Conservation (phyloP, 2,797 vertebrate genomes). For the Meriones psammophilus region DNA sequence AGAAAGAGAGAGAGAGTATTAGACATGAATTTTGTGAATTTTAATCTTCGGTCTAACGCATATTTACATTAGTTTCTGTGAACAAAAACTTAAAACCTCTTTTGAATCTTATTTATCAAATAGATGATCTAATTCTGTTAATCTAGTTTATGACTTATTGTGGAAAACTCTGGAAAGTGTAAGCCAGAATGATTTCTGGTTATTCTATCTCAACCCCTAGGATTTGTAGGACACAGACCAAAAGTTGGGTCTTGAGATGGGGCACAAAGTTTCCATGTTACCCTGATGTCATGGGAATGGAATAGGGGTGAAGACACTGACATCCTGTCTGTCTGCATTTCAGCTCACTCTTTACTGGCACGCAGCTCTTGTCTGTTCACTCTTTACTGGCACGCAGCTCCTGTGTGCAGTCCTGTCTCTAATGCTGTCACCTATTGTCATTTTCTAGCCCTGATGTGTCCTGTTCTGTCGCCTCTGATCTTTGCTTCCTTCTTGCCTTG, state of each 20-base stretch:
- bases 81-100: background rate
- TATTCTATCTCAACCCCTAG: background rate
- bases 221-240: background rate
- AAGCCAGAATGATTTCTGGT: rapidly evolving
- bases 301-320: rapidly evolving
- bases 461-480: rapidly evolving
- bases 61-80: background rate
- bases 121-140: background rate
- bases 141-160: background rate
- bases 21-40: background rate
- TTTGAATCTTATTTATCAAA: background rate
- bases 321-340: rapidly evolving
- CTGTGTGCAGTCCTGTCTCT: background rate
- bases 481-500: rapidly evolving
- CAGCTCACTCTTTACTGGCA: background rate
- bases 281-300: background rate
- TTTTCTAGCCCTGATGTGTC: too few relatives aligned
- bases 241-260: background rate
- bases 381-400: too few relatives aligned
- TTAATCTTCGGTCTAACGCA: background rate
- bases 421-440: rapidly evolving
- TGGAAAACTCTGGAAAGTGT: background rate
- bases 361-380: background rate
- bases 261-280: background rate
- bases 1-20: background rate